Conservation (phyloP, 1,140 invertebrate genomes). For the Drosophila bifasciata region DNA sequence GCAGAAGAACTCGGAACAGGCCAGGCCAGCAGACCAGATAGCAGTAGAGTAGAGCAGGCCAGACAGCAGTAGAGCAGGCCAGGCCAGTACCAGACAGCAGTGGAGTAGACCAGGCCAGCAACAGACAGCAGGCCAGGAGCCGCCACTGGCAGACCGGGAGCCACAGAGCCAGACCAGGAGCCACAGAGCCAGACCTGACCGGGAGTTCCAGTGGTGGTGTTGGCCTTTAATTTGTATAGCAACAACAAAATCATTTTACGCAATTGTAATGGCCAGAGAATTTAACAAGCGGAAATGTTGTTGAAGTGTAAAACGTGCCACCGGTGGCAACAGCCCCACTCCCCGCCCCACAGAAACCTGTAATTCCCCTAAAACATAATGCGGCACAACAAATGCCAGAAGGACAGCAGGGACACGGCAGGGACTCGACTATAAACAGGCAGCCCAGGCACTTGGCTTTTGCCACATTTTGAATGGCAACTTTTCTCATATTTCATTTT, state of each 20-base stretch:
- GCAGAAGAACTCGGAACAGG: neutral
- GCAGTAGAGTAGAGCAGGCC: constrained; percentile 6
- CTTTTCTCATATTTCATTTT: constrained; percentile 73
- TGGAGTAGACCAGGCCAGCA: constrained; percentile 14
- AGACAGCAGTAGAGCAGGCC: neutral
- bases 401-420: constrained; percentile 12
- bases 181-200: constrained; percentile 39
- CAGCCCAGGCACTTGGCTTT: constrained; percentile 48
- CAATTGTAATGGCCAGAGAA: constrained; percentile 66
- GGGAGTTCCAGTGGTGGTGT: constrained; percentile 4
- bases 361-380: constrained; percentile 44
- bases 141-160: constrained; percentile 35
- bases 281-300: constrained; percentile 70
- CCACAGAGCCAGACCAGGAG: too few species aligned
- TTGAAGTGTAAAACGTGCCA: constrained; percentile 73
- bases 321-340: neutral
- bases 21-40: constrained; percentile 17
- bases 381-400: constrained; percentile 45
- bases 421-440: too few species aligned
- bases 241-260: constrained; percentile 68
- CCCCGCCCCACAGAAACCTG: neutral
- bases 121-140: too few species aligned
- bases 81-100: constrained; percentile 3
- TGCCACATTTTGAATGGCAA: constrained; percentile 64
- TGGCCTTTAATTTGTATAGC: constrained; percentile 56